These are phyloP conservation scores for Odontamblyopus rebecca DNA, from an alignment of 2,797 vertebrate species.

Conservation along the genomic window DNA sequence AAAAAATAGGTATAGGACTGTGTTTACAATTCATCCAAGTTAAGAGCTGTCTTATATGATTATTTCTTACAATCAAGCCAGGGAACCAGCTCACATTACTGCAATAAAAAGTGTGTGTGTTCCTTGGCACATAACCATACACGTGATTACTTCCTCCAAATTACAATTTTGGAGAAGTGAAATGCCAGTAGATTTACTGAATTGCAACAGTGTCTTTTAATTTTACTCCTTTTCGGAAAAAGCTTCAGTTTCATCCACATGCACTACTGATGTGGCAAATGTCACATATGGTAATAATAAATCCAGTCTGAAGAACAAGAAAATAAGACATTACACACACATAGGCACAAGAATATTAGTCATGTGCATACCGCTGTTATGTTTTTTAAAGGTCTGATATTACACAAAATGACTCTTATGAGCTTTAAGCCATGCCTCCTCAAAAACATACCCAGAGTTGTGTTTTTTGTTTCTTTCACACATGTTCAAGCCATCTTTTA, in stretches of 20 bases:
- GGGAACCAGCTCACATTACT: conserved; percentile 32
- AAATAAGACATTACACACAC: background rate
- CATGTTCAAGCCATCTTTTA: no score
- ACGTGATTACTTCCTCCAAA: conserved; percentile 40
- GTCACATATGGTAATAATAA: background rate
- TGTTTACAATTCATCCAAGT: conserved; percentile 51
- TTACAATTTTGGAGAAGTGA: conserved; percentile 41
- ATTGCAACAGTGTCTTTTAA: conserved; percentile 59
- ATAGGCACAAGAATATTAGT: background rate
- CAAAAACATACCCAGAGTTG: no score
- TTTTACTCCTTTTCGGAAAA: conserved; percentile 15
- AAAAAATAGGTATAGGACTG: conserved; percentile 27
- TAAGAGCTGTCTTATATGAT: conserved; percentile 56
- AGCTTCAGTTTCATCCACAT: conserved; percentile 6
- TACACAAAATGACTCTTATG: no score
- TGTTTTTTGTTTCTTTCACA: no score
- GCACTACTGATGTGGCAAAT: conserved; percentile 1
- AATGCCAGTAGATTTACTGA: conserved; percentile 43
- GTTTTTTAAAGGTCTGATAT: no score
- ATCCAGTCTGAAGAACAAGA: background rate
- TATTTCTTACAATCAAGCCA: conserved; percentile 57
- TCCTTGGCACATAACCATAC: conserved; percentile 42
- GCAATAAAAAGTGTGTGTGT: conserved; percentile 33
- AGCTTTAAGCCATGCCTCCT: no score
- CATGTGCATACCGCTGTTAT: no score